Evolutionary conservation across 2,888 invertebrate species (phyloP).

Genomic region (Anoplius nigerrimus): DNA sequence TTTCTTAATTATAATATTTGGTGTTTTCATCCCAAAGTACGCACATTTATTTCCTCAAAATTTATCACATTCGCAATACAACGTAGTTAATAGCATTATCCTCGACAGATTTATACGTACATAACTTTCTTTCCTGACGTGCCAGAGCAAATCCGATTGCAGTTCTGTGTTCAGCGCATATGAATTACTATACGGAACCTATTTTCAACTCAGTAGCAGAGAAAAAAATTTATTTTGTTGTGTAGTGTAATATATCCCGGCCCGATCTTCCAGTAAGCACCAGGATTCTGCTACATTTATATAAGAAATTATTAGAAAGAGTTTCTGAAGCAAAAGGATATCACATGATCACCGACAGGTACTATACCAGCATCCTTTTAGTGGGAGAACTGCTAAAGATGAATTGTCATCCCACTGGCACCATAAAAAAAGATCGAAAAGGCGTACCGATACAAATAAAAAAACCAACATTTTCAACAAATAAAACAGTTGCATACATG

Average conservation of each 20-base stretch:
- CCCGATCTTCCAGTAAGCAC: conserved; percentile 44
- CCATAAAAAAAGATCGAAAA: conserved; percentile 31
- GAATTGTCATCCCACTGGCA: conserved; percentile 39
- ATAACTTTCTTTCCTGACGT: no score
- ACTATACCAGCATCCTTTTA: conserved; percentile 44
- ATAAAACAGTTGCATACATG: conserved; percentile 28
- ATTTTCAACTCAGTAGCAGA: no score
- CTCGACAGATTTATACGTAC: no score
- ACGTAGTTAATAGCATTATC: no score
- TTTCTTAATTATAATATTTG: no score
- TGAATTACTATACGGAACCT: no score
- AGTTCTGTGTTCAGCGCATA: no score
- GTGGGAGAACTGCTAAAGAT: conserved; percentile 43
- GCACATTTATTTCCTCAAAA: no score
- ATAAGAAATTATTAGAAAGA: conserved; percentile 33
- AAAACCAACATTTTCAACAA: conserved; percentile 31
- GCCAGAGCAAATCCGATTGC: no score
- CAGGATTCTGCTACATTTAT: conserved; percentile 42
- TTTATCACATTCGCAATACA: no score
- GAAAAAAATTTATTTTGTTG: no score
- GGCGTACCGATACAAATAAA: conserved; percentile 23
- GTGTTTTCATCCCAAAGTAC: no score
- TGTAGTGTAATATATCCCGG: conserved; percentile 29
- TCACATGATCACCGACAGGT: conserved; percentile 45
- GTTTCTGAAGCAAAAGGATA: conserved; percentile 46